Evolutionary conservation across 2,113 vertebrate genomes (phyloP), one percentile per base, ranked within the genome.

Genomic region (Pteruthius melanotis): DNA sequence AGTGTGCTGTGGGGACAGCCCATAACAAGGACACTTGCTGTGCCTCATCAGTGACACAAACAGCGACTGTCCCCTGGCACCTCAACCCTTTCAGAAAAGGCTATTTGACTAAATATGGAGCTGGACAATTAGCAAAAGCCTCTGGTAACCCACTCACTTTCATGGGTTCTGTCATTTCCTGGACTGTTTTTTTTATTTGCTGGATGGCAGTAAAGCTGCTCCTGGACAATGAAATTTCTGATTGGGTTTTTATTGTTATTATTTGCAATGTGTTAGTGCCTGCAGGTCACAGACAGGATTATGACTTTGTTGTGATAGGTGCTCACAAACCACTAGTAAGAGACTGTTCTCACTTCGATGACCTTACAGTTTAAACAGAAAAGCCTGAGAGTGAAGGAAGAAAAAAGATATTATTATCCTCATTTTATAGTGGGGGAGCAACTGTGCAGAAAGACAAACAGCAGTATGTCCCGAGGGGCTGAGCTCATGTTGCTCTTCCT

Each of bases 201-300:
- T 77, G 65, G 39, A 88, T 90, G 71, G 63, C 86, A 90, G 69
- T 65, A 92, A 95, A 94, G 74, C 72, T 90, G 61, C 37, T 82
- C 60, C 75, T 59, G 71, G 95, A 78, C 92, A 95, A 92, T 83
- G 93, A 93, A 60, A 79, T 87, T 88, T 90, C 69, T 90, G 88
- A 95, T 77, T 93, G 91, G 44, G 44, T 71, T 96, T 95, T 94
- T 94, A 89, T 89, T 91, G 91, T 75, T 96, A 86, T 89, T 91
- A 91, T 95, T 95, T 83, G 78, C 89, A 91, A 89, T 64, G 52
- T 53, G 80, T 63, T 75, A 82, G 71, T 49, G 95, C 83, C 93
- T 88, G 78, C 80, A 91, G 95, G 94, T 89, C 93, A 87, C 63
- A 88, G 81, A 71, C 81, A 83, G 63, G 88, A 92, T 94, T 92